phyloP scores from a whole-genome alignment of 2,888 invertebrate genomes.

The Himalopsyche anomala region DNA sequence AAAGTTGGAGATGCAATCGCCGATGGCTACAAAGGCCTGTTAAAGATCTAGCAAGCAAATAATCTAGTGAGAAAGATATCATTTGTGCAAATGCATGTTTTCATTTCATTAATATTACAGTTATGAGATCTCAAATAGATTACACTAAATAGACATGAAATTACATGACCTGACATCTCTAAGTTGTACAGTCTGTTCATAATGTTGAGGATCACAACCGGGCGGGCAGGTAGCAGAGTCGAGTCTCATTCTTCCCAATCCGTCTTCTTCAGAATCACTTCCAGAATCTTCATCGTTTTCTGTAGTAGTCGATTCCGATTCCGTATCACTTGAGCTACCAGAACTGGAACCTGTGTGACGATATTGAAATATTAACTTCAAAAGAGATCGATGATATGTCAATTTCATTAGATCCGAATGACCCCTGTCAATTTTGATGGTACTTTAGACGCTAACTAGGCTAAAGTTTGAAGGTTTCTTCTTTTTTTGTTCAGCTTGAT shows the following conservation, averaged over 20 bases:
- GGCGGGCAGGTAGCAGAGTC: slow-evolving; percentile 85
- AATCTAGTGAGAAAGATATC: too few species aligned
- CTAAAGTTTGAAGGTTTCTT: too few species aligned
- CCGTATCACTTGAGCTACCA: slow-evolving; percentile 48
- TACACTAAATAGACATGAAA: neutral
- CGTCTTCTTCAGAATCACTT: slow-evolving; percentile 80
- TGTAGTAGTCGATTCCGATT: slow-evolving; percentile 73
- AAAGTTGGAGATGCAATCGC: too few species aligned
- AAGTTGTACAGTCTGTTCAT: slow-evolving; percentile 81
- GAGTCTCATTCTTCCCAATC: slow-evolving; percentile 81
- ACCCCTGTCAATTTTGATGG: too few species aligned
- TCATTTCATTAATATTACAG: too few species aligned
- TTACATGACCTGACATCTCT: slow-evolving; percentile 75
- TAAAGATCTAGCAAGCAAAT: too few species aligned
- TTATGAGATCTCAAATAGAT: neutral
- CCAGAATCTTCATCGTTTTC: slow-evolving; percentile 80
- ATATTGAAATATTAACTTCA: neutral
- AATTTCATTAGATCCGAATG: too few species aligned
- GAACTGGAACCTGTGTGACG: neutral
- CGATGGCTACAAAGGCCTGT: too few species aligned
- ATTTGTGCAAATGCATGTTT: too few species aligned
- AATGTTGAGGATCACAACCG: slow-evolving; percentile 83
- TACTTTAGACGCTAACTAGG: too few species aligned
- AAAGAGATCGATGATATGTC: too few species aligned
- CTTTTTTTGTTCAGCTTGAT: too few species aligned